Conservation (phyloP, 2,797 vertebrate species). For the Carapus acus region DNA sequence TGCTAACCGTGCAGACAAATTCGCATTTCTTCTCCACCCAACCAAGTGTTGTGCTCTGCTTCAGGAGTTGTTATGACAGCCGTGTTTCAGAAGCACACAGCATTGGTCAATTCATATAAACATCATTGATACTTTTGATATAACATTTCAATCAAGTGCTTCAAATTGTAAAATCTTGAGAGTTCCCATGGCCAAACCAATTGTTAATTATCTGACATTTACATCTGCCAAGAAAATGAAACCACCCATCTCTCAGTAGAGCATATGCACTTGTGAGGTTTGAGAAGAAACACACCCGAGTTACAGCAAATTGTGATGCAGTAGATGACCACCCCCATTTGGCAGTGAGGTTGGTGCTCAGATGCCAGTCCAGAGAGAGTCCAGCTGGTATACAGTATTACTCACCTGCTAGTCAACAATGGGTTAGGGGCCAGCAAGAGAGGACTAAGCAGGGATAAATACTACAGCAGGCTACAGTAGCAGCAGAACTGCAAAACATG, state of each 20-base stretch:
- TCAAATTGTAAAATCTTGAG: no score
- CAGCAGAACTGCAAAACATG: constrained; percentile 10
- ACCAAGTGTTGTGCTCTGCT: constrained; percentile 12
- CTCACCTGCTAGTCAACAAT: constrained; percentile 59
- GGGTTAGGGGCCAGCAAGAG: constrained; percentile 36
- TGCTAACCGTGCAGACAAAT: constrained; percentile 9
- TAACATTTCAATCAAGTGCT: no score
- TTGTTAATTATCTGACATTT: no score
- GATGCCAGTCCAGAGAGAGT: constrained; percentile 47
- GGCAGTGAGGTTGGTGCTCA: constrained; percentile 44
- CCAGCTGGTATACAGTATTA: constrained; percentile 57
- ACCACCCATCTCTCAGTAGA: constrained; percentile 3
- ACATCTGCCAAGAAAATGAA: constrained; percentile 17
- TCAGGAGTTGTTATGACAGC: constrained; percentile 16
- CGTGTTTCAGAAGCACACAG: constrained; percentile 22
- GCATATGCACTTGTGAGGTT: constrained; percentile 16
- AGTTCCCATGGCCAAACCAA: no score
- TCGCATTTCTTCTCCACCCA: constrained; percentile 16
- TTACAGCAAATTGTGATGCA: constrained; percentile 37
- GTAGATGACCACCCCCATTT: constrained; percentile 41
- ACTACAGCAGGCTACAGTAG: constrained; percentile 20
- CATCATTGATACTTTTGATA: no score
- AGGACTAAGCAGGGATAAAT: constrained; percentile 18
- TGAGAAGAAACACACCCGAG: constrained; percentile 33
- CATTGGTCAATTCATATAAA: no score